A percentile compares a stretch with the other conserved stretches of the same genome.
These are phyloP conservation scores for Drosophila serrata DNA, from an alignment of 1,140 invertebrate genomes.

Conservation along the genomic window DNA sequence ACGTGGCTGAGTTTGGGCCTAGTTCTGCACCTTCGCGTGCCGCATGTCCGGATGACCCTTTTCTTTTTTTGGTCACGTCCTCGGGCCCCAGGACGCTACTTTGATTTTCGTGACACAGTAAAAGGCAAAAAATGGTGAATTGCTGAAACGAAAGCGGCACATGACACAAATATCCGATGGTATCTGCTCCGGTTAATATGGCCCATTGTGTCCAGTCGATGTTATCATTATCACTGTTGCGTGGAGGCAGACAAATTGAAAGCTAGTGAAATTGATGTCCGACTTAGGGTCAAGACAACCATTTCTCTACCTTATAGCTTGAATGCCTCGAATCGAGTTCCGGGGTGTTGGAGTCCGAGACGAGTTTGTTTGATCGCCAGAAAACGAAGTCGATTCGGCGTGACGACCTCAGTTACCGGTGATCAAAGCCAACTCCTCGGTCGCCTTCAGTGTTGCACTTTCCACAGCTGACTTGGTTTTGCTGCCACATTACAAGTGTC, in stretches of 20 bases:
- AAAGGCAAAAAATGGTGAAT: conserved; percentile 57
- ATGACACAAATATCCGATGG: conserved; percentile 44
- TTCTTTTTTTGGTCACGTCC: conserved; percentile 60
- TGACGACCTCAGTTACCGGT: conserved; percentile 49
- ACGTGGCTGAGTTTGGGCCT: conserved; percentile 37
- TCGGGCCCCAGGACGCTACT: conserved; percentile 51
- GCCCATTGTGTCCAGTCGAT: conserved; percentile 21
- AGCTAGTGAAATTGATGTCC: conserved; percentile 72
- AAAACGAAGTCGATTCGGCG: conserved; percentile 37
- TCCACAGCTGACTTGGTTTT: conserved; percentile 7
- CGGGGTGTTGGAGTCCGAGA: conserved; percentile 1
- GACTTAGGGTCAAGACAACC: conserved; percentile 43
- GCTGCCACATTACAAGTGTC: conserved; percentile 46
- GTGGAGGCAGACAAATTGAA: conserved; percentile 69
- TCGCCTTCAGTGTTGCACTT: neutral
- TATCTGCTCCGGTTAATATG: conserved; percentile 49
- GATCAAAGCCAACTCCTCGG: conserved; percentile 46
- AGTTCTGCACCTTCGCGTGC: conserved; percentile 45
- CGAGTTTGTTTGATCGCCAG: conserved; percentile 50
- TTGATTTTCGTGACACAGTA: conserved; percentile 69
- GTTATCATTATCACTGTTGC: conserved; percentile 40
- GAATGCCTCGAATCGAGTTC: conserved; percentile 21
- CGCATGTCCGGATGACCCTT: conserved; percentile 64
- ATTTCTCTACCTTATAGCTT: conserved; percentile 74
- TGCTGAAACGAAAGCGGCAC: conserved; percentile 54